Conservation (phyloP, 1,140 invertebrate genomes). For the Halictus rubicundus region DNA sequence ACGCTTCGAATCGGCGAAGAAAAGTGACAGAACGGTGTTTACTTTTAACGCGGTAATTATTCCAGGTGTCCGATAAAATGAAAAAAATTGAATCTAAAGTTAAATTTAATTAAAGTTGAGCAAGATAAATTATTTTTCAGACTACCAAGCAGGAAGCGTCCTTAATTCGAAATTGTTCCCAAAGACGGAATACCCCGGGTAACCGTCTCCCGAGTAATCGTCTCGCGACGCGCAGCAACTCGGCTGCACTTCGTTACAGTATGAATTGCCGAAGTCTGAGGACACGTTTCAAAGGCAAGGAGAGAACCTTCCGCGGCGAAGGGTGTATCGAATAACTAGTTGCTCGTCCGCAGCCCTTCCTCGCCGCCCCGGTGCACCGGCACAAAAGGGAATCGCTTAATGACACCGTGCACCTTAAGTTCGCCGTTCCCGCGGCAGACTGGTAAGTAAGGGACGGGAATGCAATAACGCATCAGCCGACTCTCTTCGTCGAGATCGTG, state of each 20-base stretch:
- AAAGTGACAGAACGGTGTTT: too few species aligned
- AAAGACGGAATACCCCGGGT: neutral
- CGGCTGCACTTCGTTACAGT: neutral
- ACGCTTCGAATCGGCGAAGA: too few species aligned
- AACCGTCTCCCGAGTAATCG: constrained; percentile 9
- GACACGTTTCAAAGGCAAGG: neutral
- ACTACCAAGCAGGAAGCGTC: too few species aligned
- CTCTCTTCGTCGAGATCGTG: neutral
- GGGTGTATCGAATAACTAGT: constrained; percentile 25
- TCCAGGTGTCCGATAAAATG: too few species aligned
- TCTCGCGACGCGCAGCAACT: neutral
- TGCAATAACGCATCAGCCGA: constrained; percentile 1
- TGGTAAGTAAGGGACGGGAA: neutral
- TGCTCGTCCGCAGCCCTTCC: neutral
- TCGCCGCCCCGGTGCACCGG: too few species aligned
- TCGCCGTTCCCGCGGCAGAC: neutral
- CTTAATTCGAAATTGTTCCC: neutral
- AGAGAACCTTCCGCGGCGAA: neutral
- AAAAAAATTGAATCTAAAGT: too few species aligned
- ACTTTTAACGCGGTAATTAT: too few species aligned
- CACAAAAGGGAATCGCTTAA: constrained; percentile 30
- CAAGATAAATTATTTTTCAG: too few species aligned
- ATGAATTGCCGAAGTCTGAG: neutral
- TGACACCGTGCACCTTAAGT: constrained; percentile 18
- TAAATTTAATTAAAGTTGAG: too few species aligned